Evolutionary conservation across 2,888 invertebrate genomes (phyloP), one percentile per base, ranked within the genome.

Genomic region (Apomyelois bistriatella): DNA sequence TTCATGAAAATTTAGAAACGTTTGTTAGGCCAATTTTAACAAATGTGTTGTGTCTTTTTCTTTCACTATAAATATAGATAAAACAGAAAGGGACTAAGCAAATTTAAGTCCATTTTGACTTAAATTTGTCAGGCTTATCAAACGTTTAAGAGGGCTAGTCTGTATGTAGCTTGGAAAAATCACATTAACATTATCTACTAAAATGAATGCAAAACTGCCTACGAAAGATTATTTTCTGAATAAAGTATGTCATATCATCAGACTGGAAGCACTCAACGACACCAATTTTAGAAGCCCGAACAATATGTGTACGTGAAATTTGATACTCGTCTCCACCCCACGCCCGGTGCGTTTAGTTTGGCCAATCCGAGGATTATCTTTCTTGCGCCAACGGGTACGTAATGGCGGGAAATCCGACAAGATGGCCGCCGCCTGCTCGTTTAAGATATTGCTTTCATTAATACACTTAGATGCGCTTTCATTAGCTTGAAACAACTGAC

Each of bases 291-390:
- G 10, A 1, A 16, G 50, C 54, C 22, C 51, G 52, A 40, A 64
- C 64, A 32, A 35, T 15, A 46, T 49, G 15, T 51, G 28, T 42
- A 35, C 51, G 30, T 43, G 52, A 69, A 76, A 80, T 66, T 61
- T 63, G 70, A 78, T 73, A 76, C 68, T 53, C 53, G 46, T 50
- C 58, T 60, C 63, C 69, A 66, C 73, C 72, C 68, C 64, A 59
- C 65, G 59, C 16, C 51, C 42, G 42, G 22, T 59, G 58, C 65
- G 64, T 56, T 59, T 61, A 53, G 69, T 69, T 66, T 66, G 70
- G 76, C 82, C 82, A 83, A 83, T 83, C 72, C 72, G 65, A 60
- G 71, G 82, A 84, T 84, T 82, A 82, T 79, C 80, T 82, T 79
- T 72, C 81, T 81, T 73, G 67, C 58, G 58, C 63, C 59, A 60